Evolutionary conservation across 2,888 invertebrate species (phyloP), one percentile per base, ranked within the genome.

Genomic region (Trachelus iudaicus): DNA sequence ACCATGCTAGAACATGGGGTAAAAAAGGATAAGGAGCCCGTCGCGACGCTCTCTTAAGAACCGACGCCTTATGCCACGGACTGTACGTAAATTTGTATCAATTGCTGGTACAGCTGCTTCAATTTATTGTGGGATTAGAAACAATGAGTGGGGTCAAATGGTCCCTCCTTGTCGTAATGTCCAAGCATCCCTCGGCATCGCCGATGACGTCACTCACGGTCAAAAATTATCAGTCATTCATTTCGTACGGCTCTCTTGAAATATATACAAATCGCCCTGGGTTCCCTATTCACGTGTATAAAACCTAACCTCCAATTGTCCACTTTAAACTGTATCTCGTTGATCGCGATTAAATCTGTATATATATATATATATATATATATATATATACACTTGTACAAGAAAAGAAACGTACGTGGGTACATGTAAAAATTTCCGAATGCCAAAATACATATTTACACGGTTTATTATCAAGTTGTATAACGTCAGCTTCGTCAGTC

Each of bases 81-180:
- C 90, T 91, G 90, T 91, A 91, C 90, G 87, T 90, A 90, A 90
- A 90, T 90, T 91, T 87, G 89, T 91, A 91, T 90, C 90, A 90
- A 91, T 91, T 91, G 90, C 87, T 86, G 83, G 89, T 90, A 91
- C 90, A 90, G 89, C 90, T 90, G 90, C 90, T 88, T 90, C 90
- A 91, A 91, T 90, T 90, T 90, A 90, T 91, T 90, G 89, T 91
- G 89, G 89, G 90, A 90, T 90, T 91, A 90, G 90, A 90, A 91
- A 90, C 90, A 90, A 90, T 91, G 89, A 90, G 89, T 87, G 89
- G 89, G 89, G 90, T 91, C 90, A 90, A 90, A 89, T 89, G 89
- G 89, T 88, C 88, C 89, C 89, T 90, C 87, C 88, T 90, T 87
- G 88, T 87, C 85, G 83, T 88, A 87, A 87, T 85, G 86, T 85